Percentiles rank a stretch among this genome's conserved stretches.
Conservation (phyloP, 2,113 vertebrate species). For the Dipodomys merriami region DNA sequence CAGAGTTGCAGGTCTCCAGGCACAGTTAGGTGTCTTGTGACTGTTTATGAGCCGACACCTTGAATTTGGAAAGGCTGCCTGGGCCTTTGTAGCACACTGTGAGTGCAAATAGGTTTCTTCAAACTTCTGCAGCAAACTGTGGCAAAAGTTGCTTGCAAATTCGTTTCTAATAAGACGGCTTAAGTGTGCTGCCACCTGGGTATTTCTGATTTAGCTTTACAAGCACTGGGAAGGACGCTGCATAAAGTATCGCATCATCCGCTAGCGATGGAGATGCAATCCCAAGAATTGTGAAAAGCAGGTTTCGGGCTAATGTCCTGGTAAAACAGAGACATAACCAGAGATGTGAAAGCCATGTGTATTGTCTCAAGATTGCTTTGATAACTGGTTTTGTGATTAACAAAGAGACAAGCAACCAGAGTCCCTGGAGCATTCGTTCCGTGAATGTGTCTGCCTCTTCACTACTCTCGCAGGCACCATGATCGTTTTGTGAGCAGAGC, state of each 20-base stretch:
- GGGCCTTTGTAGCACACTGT: slow-evolving; percentile 47
- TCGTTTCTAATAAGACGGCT: slow-evolving; percentile 53
- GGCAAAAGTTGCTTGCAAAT: slow-evolving; percentile 54
- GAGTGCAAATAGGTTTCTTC: slow-evolving; percentile 58
- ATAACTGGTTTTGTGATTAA: slow-evolving; percentile 46
- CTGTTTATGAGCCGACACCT: slow-evolving; percentile 43
- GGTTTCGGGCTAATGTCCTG: neutral
- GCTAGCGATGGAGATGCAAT: neutral
- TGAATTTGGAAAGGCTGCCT: neutral
- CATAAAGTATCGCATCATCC: slow-evolving; percentile 43
- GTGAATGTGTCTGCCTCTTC: neutral
- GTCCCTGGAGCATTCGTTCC: neutral
- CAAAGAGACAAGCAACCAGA: neutral
- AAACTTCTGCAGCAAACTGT: slow-evolving; percentile 37
- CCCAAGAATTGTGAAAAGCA: slow-evolving; percentile 36
- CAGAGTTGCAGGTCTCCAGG: neutral
- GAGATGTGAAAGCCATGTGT: neutral
- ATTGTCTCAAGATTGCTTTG: neutral
- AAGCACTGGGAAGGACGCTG: neutral
- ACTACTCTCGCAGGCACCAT: neutral
- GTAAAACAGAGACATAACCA: neutral
- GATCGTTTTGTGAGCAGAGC: neutral
- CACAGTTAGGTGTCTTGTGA: neutral
- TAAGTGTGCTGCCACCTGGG: slow-evolving; percentile 38
- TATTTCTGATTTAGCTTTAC: slow-evolving; percentile 46